These are phyloP conservation scores for Oeneis ivallda DNA, from an alignment of 2,888 invertebrate species.

Conservation along the genomic window DNA sequence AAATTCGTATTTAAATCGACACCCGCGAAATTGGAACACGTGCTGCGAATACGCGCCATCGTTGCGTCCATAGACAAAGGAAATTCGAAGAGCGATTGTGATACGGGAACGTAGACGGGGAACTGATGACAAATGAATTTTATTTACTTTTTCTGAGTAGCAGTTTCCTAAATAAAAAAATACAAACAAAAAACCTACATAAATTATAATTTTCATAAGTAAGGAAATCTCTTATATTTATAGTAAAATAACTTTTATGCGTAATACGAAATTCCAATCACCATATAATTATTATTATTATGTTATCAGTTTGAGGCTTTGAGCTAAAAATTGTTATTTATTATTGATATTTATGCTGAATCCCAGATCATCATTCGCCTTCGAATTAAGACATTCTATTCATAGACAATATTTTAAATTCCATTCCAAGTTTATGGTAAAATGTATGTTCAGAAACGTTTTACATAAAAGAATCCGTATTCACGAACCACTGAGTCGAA, in stretches of 20 bases:
- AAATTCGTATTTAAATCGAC: slow-evolving; percentile 60
- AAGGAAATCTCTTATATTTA: no score
- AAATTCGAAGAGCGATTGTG: slow-evolving; percentile 10
- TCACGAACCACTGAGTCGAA: slow-evolving; percentile 69
- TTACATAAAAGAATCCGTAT: slow-evolving; percentile 71
- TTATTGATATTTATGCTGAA: background rate
- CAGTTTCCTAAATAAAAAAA: no score
- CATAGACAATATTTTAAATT: background rate
- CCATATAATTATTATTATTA: no score
- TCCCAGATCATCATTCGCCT: background rate
- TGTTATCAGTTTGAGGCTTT: no score
- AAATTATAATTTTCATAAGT: no score
- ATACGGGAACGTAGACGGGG: slow-evolving; percentile 1
- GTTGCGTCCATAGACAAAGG: slow-evolving; percentile 33
- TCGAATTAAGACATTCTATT: background rate
- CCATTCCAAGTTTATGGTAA: slow-evolving; percentile 33
- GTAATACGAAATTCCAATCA: no score
- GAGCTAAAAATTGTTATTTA: no score
- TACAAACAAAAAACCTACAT: no score
- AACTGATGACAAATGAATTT: slow-evolving; percentile 7
- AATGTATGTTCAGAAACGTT: slow-evolving; percentile 51
- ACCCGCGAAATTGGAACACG: slow-evolving; percentile 68
- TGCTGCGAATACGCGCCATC: slow-evolving; percentile 66
- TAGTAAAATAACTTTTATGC: no score
- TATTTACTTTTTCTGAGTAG: background rate